These are phyloP conservation scores for Orchesellides sinensis DNA, from an alignment of 2,888 invertebrate genomes.

Conservation along the genomic window DNA sequence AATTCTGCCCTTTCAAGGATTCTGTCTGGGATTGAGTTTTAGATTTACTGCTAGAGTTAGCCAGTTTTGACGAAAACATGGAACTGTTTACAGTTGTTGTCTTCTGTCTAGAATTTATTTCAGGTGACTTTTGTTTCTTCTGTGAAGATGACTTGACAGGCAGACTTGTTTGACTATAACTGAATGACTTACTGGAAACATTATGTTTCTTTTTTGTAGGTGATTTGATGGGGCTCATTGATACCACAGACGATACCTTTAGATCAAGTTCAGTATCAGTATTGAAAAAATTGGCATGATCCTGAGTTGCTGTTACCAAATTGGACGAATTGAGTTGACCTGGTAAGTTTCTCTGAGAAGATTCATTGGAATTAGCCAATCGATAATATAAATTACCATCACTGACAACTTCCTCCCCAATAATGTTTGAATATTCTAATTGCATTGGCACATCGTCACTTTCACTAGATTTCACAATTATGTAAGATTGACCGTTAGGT, in stretches of 20 bases:
- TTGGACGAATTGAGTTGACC: too few relatives aligned
- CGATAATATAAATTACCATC: conserved; percentile 10
- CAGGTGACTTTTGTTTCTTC: not conserved
- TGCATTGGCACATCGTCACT: conserved; percentile 23
- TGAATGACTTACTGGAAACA: not conserved
- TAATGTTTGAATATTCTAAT: conserved; percentile 5
- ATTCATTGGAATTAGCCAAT: not conserved
- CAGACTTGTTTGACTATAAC: too few relatives aligned
- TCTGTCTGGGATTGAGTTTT: not conserved
- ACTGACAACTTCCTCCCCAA: not conserved
- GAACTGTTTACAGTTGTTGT: not conserved
- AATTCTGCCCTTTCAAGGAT: not conserved
- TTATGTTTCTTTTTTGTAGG: not conserved
- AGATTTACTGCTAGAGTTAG: not conserved
- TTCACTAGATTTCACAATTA: conserved; percentile 28
- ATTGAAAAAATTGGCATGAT: too few relatives aligned
- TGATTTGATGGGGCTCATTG: not conserved
- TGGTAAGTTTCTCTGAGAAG: not conserved
- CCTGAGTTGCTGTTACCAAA: too few relatives aligned
- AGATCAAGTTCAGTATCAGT: too few relatives aligned
- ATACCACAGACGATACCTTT: too few relatives aligned
- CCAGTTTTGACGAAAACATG: not conserved
- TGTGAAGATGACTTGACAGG: too few relatives aligned
- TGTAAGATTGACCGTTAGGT: conserved; percentile 42
- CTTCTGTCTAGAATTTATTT: not conserved